phyloP scores from a whole-genome alignment of 2,888 invertebrate species.

The Parnassius glacialis region DNA sequence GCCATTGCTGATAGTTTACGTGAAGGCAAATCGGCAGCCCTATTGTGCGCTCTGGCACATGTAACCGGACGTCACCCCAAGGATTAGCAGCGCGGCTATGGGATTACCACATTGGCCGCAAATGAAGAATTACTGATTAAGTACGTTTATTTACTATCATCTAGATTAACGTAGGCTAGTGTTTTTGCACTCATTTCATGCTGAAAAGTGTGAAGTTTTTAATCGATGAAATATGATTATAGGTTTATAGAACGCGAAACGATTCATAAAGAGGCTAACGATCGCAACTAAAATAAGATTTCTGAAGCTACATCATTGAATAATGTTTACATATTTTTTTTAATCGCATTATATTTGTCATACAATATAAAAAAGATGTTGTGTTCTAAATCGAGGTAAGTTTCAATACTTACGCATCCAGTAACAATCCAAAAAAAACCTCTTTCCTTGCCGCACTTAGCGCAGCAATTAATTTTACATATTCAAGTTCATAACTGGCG shows the following conservation, averaged over 20 bases:
- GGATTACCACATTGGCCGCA: constrained; percentile 79
- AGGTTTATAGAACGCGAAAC: constrained; percentile 1
- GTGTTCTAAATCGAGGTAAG: background rate
- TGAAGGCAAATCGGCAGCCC: constrained; percentile 50
- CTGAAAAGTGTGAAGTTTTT: constrained; percentile 12
- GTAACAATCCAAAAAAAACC: constrained; percentile 67
- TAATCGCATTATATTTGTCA: no score
- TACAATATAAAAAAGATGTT: no score
- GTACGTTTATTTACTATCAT: constrained; percentile 39
- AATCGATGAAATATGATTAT: constrained; percentile 27
- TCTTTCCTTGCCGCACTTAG: constrained; percentile 55
- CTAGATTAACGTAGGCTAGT: constrained; percentile 10
- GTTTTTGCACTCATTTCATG: constrained; percentile 8
- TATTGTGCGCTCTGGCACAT: constrained; percentile 50
- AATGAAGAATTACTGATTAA: constrained; percentile 77
- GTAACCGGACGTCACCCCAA: constrained; percentile 76
- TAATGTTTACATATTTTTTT: no score
- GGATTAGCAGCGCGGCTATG: constrained; percentile 77
- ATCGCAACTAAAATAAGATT: no score
- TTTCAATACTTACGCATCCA: constrained; percentile 68
- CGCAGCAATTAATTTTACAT: constrained; percentile 67
- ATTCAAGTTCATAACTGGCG: constrained; percentile 73
- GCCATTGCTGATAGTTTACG: constrained; percentile 13
- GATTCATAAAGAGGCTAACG: no score
- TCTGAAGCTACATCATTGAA: no score